Base-by-base conservation (phyloP, 2,888 invertebrate genomes). In the Odontomyia ornata region DNA sequence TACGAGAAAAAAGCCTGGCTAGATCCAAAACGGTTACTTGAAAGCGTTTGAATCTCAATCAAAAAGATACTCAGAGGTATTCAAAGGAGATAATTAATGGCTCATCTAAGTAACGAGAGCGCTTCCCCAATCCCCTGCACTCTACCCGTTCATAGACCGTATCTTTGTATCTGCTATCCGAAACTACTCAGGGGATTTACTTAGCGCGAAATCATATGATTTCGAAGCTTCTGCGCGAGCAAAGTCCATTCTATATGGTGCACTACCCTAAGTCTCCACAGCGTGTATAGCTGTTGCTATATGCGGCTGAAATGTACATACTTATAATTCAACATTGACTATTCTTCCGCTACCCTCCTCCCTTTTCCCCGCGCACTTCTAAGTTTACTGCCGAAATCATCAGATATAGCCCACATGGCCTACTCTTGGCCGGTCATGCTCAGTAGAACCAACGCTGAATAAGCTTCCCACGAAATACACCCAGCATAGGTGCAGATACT, bases 191-290 rank as follows among this genome's bases (percentile, higher is more conserved):
- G 60, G 60, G 73, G 60, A 60, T 36, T 73, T 57, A 60, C 36
- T 60, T 52, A 57, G 30, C 60, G 18, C 57, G 57, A 73, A 73
- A 73, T 73, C 73, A 73, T 73, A 73, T 73, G 73, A 73, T 73
- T 73, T 73, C 13, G 57, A 57, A 57, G 73, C 73, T 73, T 73
- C 73, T 73, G 73, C 73, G 73, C 73, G 73, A 30, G 30, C 73
- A 73, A 73, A 73, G 73, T 57, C 56, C 73, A 73, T 18, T 60
- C 23, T 64, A 64, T 64, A 9, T 27, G n/a, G 64, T 47, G n/a
- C 64, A 30, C 65, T 65, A 65, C 36, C 65, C 65, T 36, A 65
- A 62, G n/a, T 27, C n/a, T 27, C 30, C 15, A 30, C 30, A 3
- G 36, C 4, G 18, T 52, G 15, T 21, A 65, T 5, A 65, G 21